These are phyloP conservation scores for Chymomyza procnemis DNA, from an alignment of 2,888 invertebrate species.

Conservation along the genomic window DNA sequence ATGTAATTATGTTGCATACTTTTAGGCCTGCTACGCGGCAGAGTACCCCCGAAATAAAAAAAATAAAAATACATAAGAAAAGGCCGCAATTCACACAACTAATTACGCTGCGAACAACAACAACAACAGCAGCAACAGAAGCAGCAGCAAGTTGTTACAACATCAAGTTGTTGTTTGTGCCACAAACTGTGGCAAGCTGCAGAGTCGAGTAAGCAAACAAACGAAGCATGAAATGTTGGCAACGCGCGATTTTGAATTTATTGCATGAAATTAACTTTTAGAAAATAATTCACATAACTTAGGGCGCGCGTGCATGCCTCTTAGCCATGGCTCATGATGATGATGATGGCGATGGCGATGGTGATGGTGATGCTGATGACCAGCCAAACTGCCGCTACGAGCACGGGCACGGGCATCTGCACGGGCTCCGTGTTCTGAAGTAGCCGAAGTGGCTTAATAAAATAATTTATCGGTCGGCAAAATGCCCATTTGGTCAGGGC, in stretches of 20 bases:
- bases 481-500: conserved; percentile 56
- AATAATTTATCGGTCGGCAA: conserved; percentile 64
- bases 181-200: conserved; percentile 29
- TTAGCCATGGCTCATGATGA: background rate
- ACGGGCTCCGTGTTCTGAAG: background rate
- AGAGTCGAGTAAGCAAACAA: conserved; percentile 3
- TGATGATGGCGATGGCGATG: background rate
- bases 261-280: conserved; percentile 71
- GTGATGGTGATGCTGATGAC: conserved; percentile 19
- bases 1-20: conserved; percentile 75
- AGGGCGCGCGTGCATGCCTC: conserved; percentile 27
- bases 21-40: conserved; percentile 24
- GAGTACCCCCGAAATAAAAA: background rate
- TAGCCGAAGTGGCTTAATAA: conserved; percentile 65
- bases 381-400: conserved; percentile 23
- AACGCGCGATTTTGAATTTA: conserved; percentile 68
- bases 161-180: background rate
- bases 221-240: conserved; percentile 37
- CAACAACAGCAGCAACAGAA: conserved; percentile 5
- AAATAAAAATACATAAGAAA: too few species aligned
- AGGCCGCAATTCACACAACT: conserved; percentile 28
- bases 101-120: conserved; percentile 40
- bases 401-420: too few species aligned
- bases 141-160: conserved; percentile 14
- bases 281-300: conserved; percentile 69